Evolutionary conservation across 2,113 vertebrate genomes (phyloP).

Genomic region (Actenoides lindsayi): DNA sequence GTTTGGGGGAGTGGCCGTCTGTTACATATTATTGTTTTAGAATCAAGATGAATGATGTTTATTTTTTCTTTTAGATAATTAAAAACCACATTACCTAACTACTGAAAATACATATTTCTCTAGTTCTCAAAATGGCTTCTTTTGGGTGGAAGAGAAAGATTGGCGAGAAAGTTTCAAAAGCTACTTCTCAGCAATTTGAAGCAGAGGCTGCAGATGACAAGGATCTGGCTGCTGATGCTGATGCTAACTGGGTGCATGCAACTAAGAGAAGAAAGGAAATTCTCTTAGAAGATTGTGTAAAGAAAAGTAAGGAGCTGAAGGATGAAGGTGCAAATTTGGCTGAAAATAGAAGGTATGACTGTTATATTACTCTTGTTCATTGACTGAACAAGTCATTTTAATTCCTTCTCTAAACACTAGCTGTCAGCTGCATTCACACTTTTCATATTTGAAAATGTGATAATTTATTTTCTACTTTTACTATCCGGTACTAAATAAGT

Average conservation of each 20-base stretch:
- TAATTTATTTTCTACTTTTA: background rate
- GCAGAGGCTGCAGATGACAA: conserved; percentile 80
- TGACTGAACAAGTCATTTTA: background rate
- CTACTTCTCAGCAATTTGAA: conserved; percentile 88
- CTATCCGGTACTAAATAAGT: background rate
- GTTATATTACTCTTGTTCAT: background rate
- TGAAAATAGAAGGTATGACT: conserved; percentile 84
- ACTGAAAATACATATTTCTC: background rate
- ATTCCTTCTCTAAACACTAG: background rate
- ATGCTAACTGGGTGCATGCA: conserved; percentile 82
- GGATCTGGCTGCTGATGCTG: conserved; percentile 56
- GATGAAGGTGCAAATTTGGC: conserved; percentile 88
- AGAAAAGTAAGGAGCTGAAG: conserved; percentile 85
- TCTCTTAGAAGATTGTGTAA: conserved; percentile 82
- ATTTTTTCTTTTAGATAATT: fast-evolving
- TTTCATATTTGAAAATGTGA: background rate
- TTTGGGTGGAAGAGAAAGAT: conserved; percentile 96
- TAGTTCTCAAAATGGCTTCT: conserved; percentile 85
- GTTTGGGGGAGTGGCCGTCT: fast-evolving
- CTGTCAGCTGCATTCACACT: background rate
- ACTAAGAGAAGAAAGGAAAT: conserved; percentile 83
- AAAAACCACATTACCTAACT: background rate
- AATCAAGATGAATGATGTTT: fast-evolving
- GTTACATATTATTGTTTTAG: fast-evolving
- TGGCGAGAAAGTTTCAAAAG: conserved; percentile 92